Percentiles rank a stretch among this genome's conserved stretches.
phyloP scores from a whole-genome alignment of 2,888 invertebrate genomes.

The Erebia ligea region DNA sequence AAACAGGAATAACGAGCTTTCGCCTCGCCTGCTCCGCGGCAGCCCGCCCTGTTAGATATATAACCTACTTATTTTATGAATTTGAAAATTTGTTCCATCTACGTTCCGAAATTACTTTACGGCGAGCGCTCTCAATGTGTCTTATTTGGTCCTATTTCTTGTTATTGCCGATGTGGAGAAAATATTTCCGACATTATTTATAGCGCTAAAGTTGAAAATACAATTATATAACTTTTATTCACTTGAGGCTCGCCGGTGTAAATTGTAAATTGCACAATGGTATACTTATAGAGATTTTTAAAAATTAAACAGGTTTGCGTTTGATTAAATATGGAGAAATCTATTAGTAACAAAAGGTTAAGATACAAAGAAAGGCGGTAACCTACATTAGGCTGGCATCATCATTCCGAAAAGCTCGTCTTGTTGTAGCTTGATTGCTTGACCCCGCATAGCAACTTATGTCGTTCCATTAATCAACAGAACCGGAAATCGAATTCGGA shows the following conservation, averaged over 20 bases:
- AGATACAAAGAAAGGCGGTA: neutral
- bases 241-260: conserved; percentile 11
- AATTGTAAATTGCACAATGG: conserved; percentile 11
- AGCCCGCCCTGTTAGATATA: conserved; percentile 24
- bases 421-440: too few species aligned
- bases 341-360: neutral
- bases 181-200: conserved; percentile 25
- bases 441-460: too few species aligned
- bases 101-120: conserved; percentile 36
- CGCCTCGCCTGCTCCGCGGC: conserved; percentile 33
- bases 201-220: conserved; percentile 12
- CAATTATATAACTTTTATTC: conserved; percentile 23
- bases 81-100: conserved; percentile 39
- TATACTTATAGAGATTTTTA: neutral
- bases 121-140: conserved; percentile 8
- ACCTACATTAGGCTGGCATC: too few species aligned
- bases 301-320: neutral
- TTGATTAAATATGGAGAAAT: neutral
- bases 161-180: conserved; percentile 21
- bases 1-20: conserved; percentile 59
- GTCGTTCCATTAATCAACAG: too few species aligned
- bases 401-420: too few species aligned
- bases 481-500: too few species aligned
- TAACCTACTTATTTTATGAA: conserved; percentile 40
- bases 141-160: conserved; percentile 24